Evolutionary conservation across 2,113 vertebrate species (phyloP).

Genomic region (Rhagologus leucostigma): DNA sequence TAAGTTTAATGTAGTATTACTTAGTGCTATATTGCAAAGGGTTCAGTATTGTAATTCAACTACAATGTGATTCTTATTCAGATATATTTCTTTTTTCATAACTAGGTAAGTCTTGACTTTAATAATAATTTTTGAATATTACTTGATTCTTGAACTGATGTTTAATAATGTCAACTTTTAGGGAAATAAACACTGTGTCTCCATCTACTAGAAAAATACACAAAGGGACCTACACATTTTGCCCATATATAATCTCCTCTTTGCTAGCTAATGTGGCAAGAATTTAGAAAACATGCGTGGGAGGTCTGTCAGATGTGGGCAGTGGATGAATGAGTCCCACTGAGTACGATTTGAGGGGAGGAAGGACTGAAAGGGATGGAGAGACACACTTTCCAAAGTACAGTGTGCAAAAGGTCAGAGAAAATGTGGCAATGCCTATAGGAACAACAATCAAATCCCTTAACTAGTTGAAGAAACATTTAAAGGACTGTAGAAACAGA

Average conservation of each 20-base stretch:
- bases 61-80: not conserved
- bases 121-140: not conserved
- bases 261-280: not conserved
- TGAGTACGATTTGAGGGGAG: not conserved
- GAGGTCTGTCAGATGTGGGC: not conserved
- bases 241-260: not conserved
- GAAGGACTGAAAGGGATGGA: not conserved
- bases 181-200: constrained; percentile 44
- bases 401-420: not conserved
- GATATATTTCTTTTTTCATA: not conserved
- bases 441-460: not conserved
- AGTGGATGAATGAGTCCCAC: not conserved
- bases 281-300: not conserved
- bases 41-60: constrained; percentile 14
- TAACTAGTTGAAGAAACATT: constrained; percentile 31
- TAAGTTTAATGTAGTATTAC: constrained; percentile 17
- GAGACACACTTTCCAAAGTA: not conserved
- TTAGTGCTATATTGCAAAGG: not conserved
- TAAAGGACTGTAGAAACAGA: constrained; percentile 49
- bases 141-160: not conserved
- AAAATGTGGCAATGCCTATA: not conserved
- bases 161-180: not conserved
- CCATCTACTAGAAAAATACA: constrained; percentile 48
- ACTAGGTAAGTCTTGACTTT: not conserved
- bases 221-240: not conserved